Evolutionary conservation across 2,888 invertebrate genomes (phyloP).

Genomic region (Allacma fusca): DNA sequence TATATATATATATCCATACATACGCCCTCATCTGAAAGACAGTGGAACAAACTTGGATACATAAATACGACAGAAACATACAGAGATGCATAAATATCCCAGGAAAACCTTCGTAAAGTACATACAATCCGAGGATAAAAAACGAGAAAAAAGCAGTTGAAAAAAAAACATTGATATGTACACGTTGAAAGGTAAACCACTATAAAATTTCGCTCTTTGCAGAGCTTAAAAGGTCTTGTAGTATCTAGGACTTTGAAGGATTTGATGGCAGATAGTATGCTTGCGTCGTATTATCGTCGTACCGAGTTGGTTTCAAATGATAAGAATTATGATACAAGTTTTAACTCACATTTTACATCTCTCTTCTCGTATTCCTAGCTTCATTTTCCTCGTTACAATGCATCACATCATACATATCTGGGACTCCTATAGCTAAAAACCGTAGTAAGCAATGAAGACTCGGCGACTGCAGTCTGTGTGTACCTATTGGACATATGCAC

Average conservation of each 20-base stretch:
- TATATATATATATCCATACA: no score
- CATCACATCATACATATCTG: neutral
- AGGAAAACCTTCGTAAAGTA: no score
- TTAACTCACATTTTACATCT: conserved; percentile 16
- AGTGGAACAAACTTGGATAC: no score
- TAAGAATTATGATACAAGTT: conserved; percentile 16
- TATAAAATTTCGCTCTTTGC: conserved; percentile 7
- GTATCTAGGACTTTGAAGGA: conserved; percentile 16
- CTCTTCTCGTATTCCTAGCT: conserved; percentile 1
- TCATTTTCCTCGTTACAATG: neutral
- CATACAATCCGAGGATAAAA: no score
- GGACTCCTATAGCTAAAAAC: neutral
- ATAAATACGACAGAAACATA: no score
- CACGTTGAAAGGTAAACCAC: neutral
- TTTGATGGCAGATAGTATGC: neutral
- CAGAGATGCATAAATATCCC: no score
- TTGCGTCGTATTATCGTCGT: conserved; percentile 2
- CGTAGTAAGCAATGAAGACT: no score
- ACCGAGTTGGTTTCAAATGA: conserved; percentile 8
- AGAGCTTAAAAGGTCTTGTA: neutral
- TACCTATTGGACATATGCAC: no score
- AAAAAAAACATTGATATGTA: no score
- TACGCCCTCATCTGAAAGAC: no score
- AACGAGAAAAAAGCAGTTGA: no score
- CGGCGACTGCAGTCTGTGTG: no score